Evolutionary conservation across 2,113 vertebrate species (phyloP), one percentile per base, ranked within the genome.

Genomic region (Entelurus aequoreus): DNA sequence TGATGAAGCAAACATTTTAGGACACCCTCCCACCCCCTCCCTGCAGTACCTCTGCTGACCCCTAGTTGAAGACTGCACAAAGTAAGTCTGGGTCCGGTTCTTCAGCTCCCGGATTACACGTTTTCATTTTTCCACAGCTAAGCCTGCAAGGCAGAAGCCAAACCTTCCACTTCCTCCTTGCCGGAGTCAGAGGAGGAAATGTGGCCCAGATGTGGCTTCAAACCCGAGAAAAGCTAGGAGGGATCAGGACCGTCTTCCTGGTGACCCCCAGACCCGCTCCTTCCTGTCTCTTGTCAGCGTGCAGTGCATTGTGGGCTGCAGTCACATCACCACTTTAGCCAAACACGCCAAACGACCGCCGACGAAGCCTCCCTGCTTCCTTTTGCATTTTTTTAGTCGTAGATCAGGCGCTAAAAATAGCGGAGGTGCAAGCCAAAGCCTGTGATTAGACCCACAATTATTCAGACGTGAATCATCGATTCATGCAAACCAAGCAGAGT

Each of bases 141-240:
- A 75, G 74, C 79, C 78, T 81, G 72, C 50, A 69, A 83, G 81
- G 84, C 76, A 71, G 63, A 50, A 77, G 71, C 15, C 50, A 28
- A 67, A 67, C 63, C 71, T 38, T 70, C 65, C 80, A 85, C 86
- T 87, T 89, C 86, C 88, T 86, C 77, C 83, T 52, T 60, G 68
- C 84, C 81, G 74, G 15, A 73, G 53, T 82, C 76, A 74, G 71
- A 48, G 64, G 66, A 82, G 84, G 74, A 89, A 88, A 89, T 84
- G 61, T 65, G 78, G 77, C 76, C 86, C 89, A 91, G 88, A 90
- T 91, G 89, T 88, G 83, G 80, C 83, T 85, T 90, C 88, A 90
- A 88, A 89, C 82, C 65, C 52, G 68, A 62, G 79, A 77, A 87
- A 86, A 84, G 80, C 84, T 80, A 86, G 83, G 77, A 82, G 80